Percentiles rank a stretch among this genome's conserved stretches.
These are phyloP conservation scores for Acropora yongei DNA, from an alignment of 64 coral and sea anemone genomes.

Conservation along the genomic window DNA sequence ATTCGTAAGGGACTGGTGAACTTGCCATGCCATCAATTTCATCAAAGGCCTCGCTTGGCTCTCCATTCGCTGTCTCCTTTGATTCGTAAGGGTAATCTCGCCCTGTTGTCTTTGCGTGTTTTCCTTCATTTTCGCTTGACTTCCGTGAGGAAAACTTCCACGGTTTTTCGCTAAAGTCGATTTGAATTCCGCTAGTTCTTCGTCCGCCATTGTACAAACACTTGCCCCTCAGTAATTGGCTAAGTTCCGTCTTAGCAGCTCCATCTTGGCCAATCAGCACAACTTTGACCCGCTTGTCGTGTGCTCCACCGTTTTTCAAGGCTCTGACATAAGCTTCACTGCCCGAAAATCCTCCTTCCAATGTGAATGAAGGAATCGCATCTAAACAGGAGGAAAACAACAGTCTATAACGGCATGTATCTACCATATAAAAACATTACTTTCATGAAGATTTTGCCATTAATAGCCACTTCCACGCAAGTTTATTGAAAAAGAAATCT, in stretches of 20 bases:
- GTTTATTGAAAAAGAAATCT: no score
- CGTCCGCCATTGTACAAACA: not conserved
- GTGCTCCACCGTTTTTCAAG: conserved; percentile 22
- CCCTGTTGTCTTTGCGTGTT: no score
- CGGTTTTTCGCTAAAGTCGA: not conserved
- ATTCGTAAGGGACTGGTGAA: no score
- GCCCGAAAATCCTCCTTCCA: not conserved
- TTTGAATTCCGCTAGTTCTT: not conserved
- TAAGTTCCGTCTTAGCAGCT: conserved; percentile 53
- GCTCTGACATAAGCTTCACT: conserved; percentile 44
- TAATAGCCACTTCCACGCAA: no score
- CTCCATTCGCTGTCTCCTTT: no score
- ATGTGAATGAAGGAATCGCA: not conserved
- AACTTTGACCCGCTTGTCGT: conserved; percentile 26
- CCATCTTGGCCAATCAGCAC: conserved; percentile 54
- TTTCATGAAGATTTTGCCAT: no score
- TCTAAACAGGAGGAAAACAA: not conserved
- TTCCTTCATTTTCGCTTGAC: not conserved
- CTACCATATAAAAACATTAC: no score
- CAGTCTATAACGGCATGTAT: not conserved
- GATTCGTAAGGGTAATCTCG: no score
- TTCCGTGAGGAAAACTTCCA: not conserved
- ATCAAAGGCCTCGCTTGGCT: no score
- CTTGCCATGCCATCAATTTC: no score
- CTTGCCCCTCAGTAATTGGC: conserved; percentile 25